Evolutionary conservation across 1,140 invertebrate species (phyloP), one percentile per base, ranked within the genome.

Genomic region (Tigriopus japonicus): DNA sequence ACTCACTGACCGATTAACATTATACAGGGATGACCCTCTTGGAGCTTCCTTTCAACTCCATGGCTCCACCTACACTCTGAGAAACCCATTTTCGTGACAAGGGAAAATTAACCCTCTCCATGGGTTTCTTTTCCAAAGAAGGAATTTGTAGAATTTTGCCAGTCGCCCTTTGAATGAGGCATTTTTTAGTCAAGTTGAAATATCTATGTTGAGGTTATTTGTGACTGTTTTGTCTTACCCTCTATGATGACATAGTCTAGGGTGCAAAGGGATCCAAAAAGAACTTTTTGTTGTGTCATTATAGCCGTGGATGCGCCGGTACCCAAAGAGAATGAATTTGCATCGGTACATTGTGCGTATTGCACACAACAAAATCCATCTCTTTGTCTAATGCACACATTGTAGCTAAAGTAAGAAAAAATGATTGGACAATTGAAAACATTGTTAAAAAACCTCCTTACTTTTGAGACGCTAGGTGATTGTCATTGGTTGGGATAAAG

Each of bases 331-430:
- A 58, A 35, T 9, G 55, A 58, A 43, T 58, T 42, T 5, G n/a
- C 15, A 58, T 58, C 55, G 1, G 35, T n/a, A 23, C 55, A 58
- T 17, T 28, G 15, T 2, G 23, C 9, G n/a, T 58, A 58, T 17
- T 42, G 5, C 3, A 58, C 42, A 23, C 55, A 58, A 41, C 55
- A 58, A 42, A 41, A 58, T 51, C 55, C 55, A 41, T 40, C 55
- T 58, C 35, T 24, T 42, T 42, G 24, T 1, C 40, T 13, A n/a
- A 58, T 42, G 41, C 55, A 58, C 5, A 58, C 41, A 14, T 14
- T 17, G 45, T 49, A 49, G n/a, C 45, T 49, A 12, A 3, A 49
- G 10, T n/a, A 49, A 21, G 45, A 2, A 15, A 49, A 49, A 3
- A 17, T 17, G 21, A 5, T 49, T 15, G 21, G 6, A 49, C n/a